Conservation (phyloP, 2,113 vertebrate species). For the Dolichallabes microphthalmus region DNA sequence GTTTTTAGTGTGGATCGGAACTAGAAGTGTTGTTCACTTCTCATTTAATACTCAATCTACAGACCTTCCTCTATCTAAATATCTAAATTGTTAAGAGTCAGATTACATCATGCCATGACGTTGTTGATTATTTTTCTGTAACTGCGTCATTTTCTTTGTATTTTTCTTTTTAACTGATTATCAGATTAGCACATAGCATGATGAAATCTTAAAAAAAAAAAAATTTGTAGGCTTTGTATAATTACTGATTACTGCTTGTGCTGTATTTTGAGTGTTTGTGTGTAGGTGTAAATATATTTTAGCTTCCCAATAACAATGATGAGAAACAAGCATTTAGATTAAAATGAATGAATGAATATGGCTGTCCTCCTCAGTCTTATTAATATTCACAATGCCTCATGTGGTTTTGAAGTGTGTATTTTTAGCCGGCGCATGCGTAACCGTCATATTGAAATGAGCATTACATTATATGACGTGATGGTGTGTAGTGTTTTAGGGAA, state of each 20-base stretch:
- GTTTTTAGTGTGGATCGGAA: background rate
- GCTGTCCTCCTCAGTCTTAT: background rate
- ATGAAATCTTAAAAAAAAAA: background rate
- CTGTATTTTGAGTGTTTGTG: background rate
- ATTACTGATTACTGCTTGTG: background rate
- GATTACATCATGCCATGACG: background rate
- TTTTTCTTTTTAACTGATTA: background rate
- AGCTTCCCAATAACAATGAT: background rate
- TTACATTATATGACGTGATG: background rate
- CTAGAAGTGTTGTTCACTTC: background rate
- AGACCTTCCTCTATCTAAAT: background rate
- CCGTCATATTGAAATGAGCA: conserved; percentile 11
- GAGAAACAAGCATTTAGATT: background rate
- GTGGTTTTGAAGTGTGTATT: conserved; percentile 21
- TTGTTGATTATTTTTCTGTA: background rate
- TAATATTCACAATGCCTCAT: conserved; percentile 21
- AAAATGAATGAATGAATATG: background rate
- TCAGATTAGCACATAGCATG: background rate
- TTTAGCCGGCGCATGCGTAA: background rate
- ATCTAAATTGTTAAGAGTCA: background rate
- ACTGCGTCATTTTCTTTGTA: background rate
- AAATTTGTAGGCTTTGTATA: background rate
- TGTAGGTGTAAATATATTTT: background rate
- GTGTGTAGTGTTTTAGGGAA: background rate
- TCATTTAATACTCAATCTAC: background rate